Evolutionary conservation across 2,888 invertebrate species (phyloP).

Genomic region (Chaetogeoica ovagalla): DNA sequence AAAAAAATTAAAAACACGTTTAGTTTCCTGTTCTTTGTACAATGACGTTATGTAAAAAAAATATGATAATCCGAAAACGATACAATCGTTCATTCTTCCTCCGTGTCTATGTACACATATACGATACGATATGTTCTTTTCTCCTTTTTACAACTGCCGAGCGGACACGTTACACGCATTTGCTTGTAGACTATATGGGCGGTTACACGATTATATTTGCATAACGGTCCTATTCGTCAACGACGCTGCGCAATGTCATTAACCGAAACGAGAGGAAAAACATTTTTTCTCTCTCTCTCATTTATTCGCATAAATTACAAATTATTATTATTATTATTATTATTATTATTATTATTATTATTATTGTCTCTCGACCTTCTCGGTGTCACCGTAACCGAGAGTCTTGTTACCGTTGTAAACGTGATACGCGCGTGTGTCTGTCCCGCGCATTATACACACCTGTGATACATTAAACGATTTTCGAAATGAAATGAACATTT

Average conservation of each 20-base stretch:
- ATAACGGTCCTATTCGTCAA: constrained; percentile 47
- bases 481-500: neutral
- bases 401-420: neutral
- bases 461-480: constrained; percentile 15
- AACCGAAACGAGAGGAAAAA: constrained; percentile 20
- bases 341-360: too few relatives aligned
- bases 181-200: constrained; percentile 11
- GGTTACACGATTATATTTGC: constrained; percentile 24
- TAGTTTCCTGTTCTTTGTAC: constrained; percentile 46
- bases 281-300: too few relatives aligned
- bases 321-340: too few relatives aligned
- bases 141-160: constrained; percentile 15
- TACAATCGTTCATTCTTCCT: constrained; percentile 42
- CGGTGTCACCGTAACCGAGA: constrained; percentile 12
- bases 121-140: neutral
- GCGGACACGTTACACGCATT: neutral
- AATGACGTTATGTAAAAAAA: neutral
- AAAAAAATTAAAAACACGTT: constrained; percentile 45
- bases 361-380: constrained; percentile 31
- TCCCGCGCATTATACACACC: neutral
- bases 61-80: constrained; percentile 31
- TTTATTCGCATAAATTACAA: constrained; percentile 19
- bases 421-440: neutral
- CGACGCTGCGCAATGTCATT: constrained; percentile 26
- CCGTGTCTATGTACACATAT: neutral